Evolutionary conservation across 2,113 vertebrate genomes (phyloP), one percentile per base, ranked within the genome.

Genomic region (Microtus pennsylvanicus): DNA sequence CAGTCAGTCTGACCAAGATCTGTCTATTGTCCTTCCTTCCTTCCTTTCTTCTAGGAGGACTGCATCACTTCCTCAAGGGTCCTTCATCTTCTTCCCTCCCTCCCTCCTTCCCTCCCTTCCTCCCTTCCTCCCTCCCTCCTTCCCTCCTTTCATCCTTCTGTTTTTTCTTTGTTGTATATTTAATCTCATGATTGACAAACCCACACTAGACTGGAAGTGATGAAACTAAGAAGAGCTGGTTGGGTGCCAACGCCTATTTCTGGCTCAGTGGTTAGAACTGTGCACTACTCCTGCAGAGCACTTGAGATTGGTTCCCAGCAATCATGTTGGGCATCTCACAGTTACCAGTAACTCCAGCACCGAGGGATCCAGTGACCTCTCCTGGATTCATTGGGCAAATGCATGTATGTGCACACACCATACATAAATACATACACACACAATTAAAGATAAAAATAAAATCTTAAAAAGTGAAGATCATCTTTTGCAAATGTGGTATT

Each of bases 121-220:
- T 8, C 11, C 55, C 3, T 58, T 16, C 17, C 4, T 19, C 19
- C 35, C 11, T 9, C 24, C 74, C 5, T 13, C 10, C 7, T 2
- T 16, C 16, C 45, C 1, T 3, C 26, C 28, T 0, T 28, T 2
- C 5, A 6, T 33, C 11, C 19, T n/a, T 10, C 52, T 2, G 33
- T 11, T 21, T 22, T 26, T 67, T 38, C 76, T 61, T 52, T 35
- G 70, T 11, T 88, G 26, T 52, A 24, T 83, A 65, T 87, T 92
- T 95, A 88, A 86, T 77, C 81, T 90, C 55, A 92, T 58, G 85
- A 90, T 28, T 89, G 38, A 90, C 19, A 96, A 90, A 67, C 17
- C 22, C 38, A n/a, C 14, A 94, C 77, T 67, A 91, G 88, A 77
- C 10, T 96, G 87, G 76, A 97, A 94, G 74, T 92, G 35, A 90